Percentiles rank a stretch among this genome's conserved stretches.
Evolutionary conservation across 92 coral and sea anemone genomes (phyloP).

Genomic region (Siderastrea radians): DNA sequence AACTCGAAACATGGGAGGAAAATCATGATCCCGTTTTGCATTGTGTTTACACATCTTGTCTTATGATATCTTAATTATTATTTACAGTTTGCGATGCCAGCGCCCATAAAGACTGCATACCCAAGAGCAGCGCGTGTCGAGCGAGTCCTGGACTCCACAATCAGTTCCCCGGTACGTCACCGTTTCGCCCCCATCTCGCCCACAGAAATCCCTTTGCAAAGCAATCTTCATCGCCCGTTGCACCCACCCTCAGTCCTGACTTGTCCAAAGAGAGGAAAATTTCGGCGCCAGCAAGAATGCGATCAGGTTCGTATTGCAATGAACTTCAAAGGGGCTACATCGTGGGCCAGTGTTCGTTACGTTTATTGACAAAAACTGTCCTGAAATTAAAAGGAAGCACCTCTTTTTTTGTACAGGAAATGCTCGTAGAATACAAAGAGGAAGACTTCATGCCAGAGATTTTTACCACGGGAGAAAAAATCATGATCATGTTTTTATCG

Average conservation of each 20-base stretch:
- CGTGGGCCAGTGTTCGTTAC: too few species aligned
- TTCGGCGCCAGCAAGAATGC: conserved; percentile 82
- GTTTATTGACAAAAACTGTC: too few species aligned
- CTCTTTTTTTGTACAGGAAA: too few species aligned
- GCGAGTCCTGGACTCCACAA: conserved; percentile 36
- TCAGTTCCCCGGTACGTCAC: conserved; percentile 84
- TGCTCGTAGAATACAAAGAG: too few species aligned
- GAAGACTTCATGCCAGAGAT: too few species aligned
- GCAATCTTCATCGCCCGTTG: conserved; percentile 39
- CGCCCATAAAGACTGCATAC: conserved; percentile 93
- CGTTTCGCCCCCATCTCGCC: conserved; percentile 65
- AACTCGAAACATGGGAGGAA: background rate
- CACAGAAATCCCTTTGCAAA: conserved; percentile 45
- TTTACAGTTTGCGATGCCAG: conserved; percentile 81
- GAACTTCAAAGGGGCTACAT: background rate
- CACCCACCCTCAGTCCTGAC: conserved; percentile 70
- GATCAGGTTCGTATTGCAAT: conserved; percentile 57
- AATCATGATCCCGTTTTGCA: background rate
- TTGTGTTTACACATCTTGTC: too few species aligned
- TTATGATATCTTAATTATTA: background rate
- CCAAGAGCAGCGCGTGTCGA: conserved; percentile 78
- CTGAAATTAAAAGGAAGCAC: too few species aligned
- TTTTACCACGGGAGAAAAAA: too few species aligned
- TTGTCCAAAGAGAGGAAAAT: conserved; percentile 65
- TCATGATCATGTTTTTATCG: too few species aligned